These are phyloP conservation scores for Corydoras maculifer DNA, from an alignment of 2,113 vertebrate species.

Conservation along the genomic window DNA sequence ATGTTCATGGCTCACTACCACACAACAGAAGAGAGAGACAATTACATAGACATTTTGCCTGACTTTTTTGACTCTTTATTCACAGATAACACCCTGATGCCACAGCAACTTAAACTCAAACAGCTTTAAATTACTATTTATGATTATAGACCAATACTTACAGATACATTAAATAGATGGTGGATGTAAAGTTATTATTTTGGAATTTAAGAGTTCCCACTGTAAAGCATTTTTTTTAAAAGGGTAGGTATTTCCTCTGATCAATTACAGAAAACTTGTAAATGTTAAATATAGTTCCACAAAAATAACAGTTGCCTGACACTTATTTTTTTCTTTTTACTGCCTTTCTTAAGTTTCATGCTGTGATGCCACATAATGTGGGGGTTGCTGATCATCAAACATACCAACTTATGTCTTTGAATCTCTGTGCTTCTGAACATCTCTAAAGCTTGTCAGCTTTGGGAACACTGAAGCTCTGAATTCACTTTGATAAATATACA, in stretches of 20 bases:
- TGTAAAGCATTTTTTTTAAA: no score
- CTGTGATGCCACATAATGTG: constrained; percentile 34
- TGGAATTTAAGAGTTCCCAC: no score
- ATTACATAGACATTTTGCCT: no score
- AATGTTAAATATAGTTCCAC: no score
- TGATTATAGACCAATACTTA: background rate
- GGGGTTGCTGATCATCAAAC: constrained; percentile 45
- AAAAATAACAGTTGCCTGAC: no score
- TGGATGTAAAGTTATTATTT: no score
- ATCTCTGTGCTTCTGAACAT: constrained; percentile 46
- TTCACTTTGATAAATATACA: constrained; percentile 65
- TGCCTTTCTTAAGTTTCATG: constrained; percentile 11
- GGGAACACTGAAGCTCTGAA: constrained; percentile 53
- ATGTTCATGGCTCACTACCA: no score
- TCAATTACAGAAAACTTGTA: no score
- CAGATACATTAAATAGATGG: background rate
- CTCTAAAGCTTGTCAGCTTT: constrained; percentile 47
- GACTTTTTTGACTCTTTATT: no score
- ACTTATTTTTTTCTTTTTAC: background rate
- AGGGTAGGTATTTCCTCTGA: no score
- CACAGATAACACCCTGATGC: no score
- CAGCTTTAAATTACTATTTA: background rate
- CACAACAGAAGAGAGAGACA: no score
- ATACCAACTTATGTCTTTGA: constrained; percentile 51
- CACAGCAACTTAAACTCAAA: background rate